Conservation (phyloP, 64 coral and sea anemone genomes). For the Acropora yongei region DNA sequence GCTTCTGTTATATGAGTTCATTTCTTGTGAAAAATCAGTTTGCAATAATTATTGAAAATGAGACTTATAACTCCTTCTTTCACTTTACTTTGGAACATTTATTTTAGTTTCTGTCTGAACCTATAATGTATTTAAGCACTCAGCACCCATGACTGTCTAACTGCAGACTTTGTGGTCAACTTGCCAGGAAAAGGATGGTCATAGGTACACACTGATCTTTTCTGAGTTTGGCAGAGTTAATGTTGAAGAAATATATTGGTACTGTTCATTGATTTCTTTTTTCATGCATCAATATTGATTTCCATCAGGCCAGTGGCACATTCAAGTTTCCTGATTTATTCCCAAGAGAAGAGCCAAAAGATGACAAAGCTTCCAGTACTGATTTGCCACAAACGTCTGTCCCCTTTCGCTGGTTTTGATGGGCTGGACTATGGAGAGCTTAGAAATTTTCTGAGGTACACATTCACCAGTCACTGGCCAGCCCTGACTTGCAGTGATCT, state of each 20-base stretch:
- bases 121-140: too few species aligned
- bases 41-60: not conserved
- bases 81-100: too few species aligned
- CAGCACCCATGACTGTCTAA: too few species aligned
- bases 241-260: not conserved
- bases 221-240: too few species aligned
- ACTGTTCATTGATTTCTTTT: not conserved
- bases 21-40: too few species aligned
- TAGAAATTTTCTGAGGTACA: not conserved
- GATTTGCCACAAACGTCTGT: not conserved
- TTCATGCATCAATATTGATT: not conserved
- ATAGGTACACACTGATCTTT: too few species aligned
- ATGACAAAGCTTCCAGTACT: conserved; percentile 13
- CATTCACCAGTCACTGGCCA: not conserved
- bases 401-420: conserved; percentile 15
- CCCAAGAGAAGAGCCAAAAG: conserved; percentile 32
- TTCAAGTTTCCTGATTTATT: conserved; percentile 78
- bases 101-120: too few species aligned
- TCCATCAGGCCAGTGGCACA: conserved; percentile 41
- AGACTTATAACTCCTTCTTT: not conserved
- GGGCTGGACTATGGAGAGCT: not conserved
- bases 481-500: conserved; percentile 12
- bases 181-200: too few species aligned
- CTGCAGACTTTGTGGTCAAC: too few species aligned
- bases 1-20: too few species aligned